Evolutionary conservation across 2,797 vertebrate species (phyloP), one percentile per base, ranked within the genome.

Genomic region (Apodemus agrarius): DNA sequence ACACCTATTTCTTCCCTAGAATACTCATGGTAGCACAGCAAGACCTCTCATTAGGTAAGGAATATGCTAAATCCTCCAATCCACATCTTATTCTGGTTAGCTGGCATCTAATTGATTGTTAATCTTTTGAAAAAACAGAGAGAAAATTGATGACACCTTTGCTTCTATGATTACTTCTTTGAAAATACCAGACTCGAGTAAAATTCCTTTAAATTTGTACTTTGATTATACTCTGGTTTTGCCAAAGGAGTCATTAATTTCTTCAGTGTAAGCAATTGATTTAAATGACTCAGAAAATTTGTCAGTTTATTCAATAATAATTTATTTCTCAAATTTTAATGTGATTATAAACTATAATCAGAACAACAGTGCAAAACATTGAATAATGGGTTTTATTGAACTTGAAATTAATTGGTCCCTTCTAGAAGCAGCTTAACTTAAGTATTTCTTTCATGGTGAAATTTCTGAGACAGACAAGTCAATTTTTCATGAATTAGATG

Each of bases 11-110:
- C 94, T 93, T 86, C 98, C 98, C 97, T 78, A 91, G 21, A 96
- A 94, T 97, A 97, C 94, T 95, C 96, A 97, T 96, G 97, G 97
- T 97, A 98, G 96, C 98, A 96, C 98, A 98, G 98, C 98, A 98
- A 97, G 97, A 93, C 79, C 86, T 97, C 97, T 40, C 95, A 80
- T 88, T 98, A 98, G 96, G 96, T 97, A 98, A 98, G 95, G 67
- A 92, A 97, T 76, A 96, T 98, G 97, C 43, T 98, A 98, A 99
- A 98, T 93, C 96, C 94, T 96, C 94, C 89, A 98, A 97, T 98
- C 86, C 65, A 91, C 76, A 87, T 98, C 97, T 97, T 98, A 88
- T 96, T 98, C 97, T 97, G 82, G 40, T 96, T 98, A 97, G 93
- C 96, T 96, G 96, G 95, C 88, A 92, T 96, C 95, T 98, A 98